Conservation (phyloP, 2,797 vertebrate genomes). For the Hydrocynus forskahlii region DNA sequence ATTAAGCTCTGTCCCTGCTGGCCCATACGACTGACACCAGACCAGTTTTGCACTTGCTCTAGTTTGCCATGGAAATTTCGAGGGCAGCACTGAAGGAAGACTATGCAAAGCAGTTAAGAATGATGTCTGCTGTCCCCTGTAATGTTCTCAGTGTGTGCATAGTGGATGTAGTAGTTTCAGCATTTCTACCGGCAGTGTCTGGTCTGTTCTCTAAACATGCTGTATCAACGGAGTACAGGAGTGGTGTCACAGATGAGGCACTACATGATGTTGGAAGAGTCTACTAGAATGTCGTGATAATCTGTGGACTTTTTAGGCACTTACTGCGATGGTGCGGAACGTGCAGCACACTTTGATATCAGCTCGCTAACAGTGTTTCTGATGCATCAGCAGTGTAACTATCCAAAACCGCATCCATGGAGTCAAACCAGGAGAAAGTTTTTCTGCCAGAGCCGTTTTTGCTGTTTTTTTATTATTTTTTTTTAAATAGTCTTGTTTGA, state of each 20-base stretch:
- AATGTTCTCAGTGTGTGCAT: background rate
- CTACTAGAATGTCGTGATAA: background rate
- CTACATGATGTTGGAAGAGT: background rate
- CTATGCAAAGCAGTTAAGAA: slow-evolving; percentile 12
- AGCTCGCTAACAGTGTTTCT: too few species aligned
- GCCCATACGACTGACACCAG: background rate
- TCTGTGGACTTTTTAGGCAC: too few species aligned
- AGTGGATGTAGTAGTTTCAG: background rate
- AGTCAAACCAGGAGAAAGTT: too few species aligned
- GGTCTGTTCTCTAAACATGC: background rate
- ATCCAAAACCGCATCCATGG: too few species aligned
- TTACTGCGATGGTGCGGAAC: too few species aligned
- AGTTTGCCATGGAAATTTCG: slow-evolving; percentile 19
- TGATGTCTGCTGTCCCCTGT: background rate
- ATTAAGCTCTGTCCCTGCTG: background rate
- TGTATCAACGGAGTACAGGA: background rate
- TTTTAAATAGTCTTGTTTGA: too few species aligned
- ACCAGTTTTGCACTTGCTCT: background rate
- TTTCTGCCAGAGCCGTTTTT: too few species aligned
- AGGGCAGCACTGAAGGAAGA: background rate
- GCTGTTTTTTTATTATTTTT: too few species aligned
- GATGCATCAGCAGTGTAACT: too few species aligned
- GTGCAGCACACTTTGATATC: too few species aligned
- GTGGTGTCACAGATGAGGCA: background rate
- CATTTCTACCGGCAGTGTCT: too few species aligned